Percentiles rank a stretch among this genome's conserved stretches.
These are phyloP conservation scores for Xanthia icteritia DNA, from an alignment of 2,888 invertebrate genomes.

Conservation along the genomic window DNA sequence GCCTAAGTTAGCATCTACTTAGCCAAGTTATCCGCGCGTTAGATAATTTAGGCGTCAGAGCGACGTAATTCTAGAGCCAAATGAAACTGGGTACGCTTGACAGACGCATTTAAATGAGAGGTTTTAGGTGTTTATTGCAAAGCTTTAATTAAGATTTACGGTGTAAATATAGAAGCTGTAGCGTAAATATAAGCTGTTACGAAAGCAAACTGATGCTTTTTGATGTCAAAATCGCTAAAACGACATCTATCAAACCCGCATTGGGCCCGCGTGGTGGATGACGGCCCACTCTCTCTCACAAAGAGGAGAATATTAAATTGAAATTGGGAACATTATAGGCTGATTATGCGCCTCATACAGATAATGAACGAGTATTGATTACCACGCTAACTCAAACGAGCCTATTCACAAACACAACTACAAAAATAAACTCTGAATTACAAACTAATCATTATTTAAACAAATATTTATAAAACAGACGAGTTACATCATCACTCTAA, in stretches of 20 bases:
- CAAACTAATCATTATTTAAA: not conserved
- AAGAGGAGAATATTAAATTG: too few relatives aligned
- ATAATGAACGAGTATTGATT: too few relatives aligned
- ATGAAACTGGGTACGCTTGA: constrained; percentile 15
- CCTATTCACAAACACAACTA: too few relatives aligned
- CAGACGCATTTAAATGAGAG: constrained; percentile 16
- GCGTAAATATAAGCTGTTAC: too few relatives aligned
- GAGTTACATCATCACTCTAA: constrained; percentile 6
- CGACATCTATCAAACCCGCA: too few relatives aligned
- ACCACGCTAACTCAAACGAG: too few relatives aligned
- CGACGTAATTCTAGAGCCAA: not conserved
- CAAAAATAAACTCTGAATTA: constrained; percentile 1
- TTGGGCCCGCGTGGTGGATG: too few relatives aligned
- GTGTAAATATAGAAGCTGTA: not conserved
- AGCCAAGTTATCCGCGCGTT: not conserved
- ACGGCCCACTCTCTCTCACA: too few relatives aligned
- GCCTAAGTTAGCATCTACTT: constrained; percentile 26
- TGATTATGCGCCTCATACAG: too few relatives aligned
- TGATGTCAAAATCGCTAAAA: too few relatives aligned
- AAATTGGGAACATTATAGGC: too few relatives aligned
- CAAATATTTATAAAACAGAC: not conserved
- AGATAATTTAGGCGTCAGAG: constrained; percentile 16
- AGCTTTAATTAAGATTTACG: not conserved
- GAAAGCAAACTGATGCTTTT: too few relatives aligned
- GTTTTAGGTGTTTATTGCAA: constrained; percentile 1